Evolutionary conservation across 2,888 invertebrate species (phyloP), one percentile per base, ranked within the genome.

Genomic region (Charanyca ferruginea): DNA sequence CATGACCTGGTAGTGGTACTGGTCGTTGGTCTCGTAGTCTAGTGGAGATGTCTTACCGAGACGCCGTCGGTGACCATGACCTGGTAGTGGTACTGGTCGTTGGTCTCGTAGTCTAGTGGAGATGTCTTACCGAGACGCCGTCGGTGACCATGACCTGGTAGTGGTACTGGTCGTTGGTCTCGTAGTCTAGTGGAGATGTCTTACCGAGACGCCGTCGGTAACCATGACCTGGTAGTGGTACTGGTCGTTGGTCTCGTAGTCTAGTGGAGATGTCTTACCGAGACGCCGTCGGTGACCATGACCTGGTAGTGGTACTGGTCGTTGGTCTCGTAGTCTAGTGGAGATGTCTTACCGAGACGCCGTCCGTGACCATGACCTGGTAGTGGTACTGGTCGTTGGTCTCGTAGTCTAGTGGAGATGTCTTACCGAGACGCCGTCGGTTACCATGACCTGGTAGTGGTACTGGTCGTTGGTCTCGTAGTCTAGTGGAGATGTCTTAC

Each of bases 81-180:
- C 83, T 97, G 97, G 89, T 98, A 98, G 66, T 96, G 94, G 89
- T 98, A 98, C 38, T 96, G 96, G 42, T 96, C 96, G 65, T 96
- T 94, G 44, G 96, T 96, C 90, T 98, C 98, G 89, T 97, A 98
- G 95, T 98, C 98, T 60, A 98, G 93, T 18, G 97, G 94, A n/a
- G n/a, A n/a, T n/a, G n/a, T n/a, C 96, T 94, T 89, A 98, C 98
- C 81, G 97, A 96, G 72, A 95, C 89, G 18, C 97, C 97, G 91
- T 98, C 98, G 0, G 98, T 98, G 55, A 98, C 98, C 90, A 97
- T 97, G 45, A 98, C 98, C 83, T 97, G 97, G 89, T 98, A 98
- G 66, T 96, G 94, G 89, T 98, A 98, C 38, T 96, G 96, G 42
- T 96, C 96, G 65, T 96, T 94, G 44, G 96, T 96, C 90, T 98